Evolutionary conservation across 2,113 vertebrate species (phyloP).

Genomic region (Macquaria ambigua): DNA sequence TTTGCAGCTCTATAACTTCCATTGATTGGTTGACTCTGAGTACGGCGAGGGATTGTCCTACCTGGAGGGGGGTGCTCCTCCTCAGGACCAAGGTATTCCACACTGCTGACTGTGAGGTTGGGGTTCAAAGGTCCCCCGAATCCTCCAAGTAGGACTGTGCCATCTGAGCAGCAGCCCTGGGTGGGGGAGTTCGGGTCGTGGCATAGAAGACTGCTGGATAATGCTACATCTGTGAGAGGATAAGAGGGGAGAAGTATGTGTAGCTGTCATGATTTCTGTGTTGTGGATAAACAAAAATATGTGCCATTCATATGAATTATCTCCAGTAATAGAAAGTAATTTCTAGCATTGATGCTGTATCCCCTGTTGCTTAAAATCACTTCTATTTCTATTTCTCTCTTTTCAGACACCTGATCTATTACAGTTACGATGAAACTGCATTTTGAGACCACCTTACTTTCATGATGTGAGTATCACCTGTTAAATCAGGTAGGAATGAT

Average conservation of each 20-base stretch:
- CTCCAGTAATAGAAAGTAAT: background rate
- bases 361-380: background rate
- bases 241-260: background rate
- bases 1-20: background rate
- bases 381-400: background rate
- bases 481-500: background rate
- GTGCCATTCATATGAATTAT: background rate
- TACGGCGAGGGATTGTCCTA: slow-evolving; percentile 37
- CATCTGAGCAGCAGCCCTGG: slow-evolving; percentile 83
- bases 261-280: background rate
- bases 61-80: slow-evolving; percentile 78
- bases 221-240: slow-evolving; percentile 82
- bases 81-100: slow-evolving; percentile 86
- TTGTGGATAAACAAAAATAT: background rate
- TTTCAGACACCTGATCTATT: background rate
- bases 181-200: slow-evolving; percentile 78
- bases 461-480: background rate
- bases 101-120: slow-evolving; percentile 84
- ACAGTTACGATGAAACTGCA: background rate
- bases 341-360: background rate
- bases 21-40: slow-evolving; percentile 6
- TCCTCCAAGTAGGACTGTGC: slow-evolving; percentile 77
- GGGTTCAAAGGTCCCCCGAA: slow-evolving; percentile 78
- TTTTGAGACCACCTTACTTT: background rate
- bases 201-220: slow-evolving; percentile 83